Evolutionary conservation across 2,888 invertebrate species (phyloP).

Genomic region (Trilocha varians): DNA sequence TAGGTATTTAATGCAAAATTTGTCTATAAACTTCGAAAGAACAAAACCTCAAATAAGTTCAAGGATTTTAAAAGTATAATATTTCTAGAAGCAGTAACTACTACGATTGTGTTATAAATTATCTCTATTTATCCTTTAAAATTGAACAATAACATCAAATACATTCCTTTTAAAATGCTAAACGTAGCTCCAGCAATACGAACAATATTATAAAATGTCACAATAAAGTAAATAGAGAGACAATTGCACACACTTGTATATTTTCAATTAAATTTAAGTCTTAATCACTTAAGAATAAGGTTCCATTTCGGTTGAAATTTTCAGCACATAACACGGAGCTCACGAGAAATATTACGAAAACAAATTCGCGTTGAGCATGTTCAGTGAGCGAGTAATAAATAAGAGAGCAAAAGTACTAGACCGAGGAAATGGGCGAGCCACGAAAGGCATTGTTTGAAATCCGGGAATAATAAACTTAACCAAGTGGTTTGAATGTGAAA

Average conservation of each 20-base stretch:
- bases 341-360: conserved; percentile 69
- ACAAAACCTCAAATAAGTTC: too few relatives aligned
- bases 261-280: conserved; percentile 22
- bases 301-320: conserved; percentile 23
- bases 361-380: conserved; percentile 71
- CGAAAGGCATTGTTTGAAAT: conserved; percentile 58
- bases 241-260: conserved; percentile 40
- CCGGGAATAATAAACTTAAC: conserved; percentile 27
- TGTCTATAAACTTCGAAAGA: too few relatives aligned
- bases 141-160: too few relatives aligned
- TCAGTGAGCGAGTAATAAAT: conserved; percentile 67
- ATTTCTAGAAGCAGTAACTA: too few relatives aligned
- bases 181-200: conserved; percentile 36
- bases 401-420: conserved; percentile 49
- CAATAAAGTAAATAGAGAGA: conserved; percentile 68
- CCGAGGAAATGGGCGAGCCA: conserved; percentile 32
- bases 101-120: too few relatives aligned
- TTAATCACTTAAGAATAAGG: conserved; percentile 24
- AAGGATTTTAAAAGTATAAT: too few relatives aligned
- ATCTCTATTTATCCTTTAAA: too few relatives aligned
- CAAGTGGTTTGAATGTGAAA: background rate
- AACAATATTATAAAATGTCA: conserved; percentile 70
- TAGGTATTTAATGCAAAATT: too few relatives aligned
- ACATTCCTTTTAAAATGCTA: background rate
- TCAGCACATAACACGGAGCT: conserved; percentile 40